Percentiles rank a stretch among this genome's conserved stretches.
phyloP scores from a whole-genome alignment of 2,888 invertebrate genomes.

The Euplexia lucipara region DNA sequence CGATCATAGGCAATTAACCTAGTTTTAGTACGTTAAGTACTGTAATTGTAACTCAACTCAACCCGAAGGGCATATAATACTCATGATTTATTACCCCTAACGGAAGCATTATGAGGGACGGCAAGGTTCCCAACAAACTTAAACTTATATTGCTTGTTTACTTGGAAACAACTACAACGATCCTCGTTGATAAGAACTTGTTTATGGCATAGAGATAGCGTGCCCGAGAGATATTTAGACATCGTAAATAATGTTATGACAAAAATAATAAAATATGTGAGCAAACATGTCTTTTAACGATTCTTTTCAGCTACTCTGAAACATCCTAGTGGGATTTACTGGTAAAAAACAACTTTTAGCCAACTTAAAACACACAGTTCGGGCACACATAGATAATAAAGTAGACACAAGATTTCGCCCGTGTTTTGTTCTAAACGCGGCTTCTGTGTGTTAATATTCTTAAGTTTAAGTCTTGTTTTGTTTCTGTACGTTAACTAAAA shows the following conservation, averaged over 20 bases:
- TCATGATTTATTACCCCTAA: constrained; percentile 30
- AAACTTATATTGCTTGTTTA: constrained; percentile 22
- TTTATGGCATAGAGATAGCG: constrained; percentile 3
- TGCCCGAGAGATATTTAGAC: not conserved
- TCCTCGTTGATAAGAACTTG: not conserved
- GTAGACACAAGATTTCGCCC: too few relatives aligned
- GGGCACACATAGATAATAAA: too few relatives aligned
- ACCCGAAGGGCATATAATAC: constrained; percentile 14
- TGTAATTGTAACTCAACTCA: constrained; percentile 26
- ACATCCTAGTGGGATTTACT: not conserved
- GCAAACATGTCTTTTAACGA: not conserved
- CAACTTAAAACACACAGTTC: too few relatives aligned
- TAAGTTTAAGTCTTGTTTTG: too few relatives aligned
- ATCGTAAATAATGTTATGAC: constrained; percentile 1
- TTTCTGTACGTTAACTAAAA: too few relatives aligned
- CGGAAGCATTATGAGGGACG: constrained; percentile 1
- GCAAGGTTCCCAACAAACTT: constrained; percentile 6
- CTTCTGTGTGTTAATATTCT: too few relatives aligned
- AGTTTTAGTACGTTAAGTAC: not conserved
- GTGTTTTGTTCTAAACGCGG: too few relatives aligned
- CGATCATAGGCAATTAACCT: not conserved
- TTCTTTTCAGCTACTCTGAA: not conserved
- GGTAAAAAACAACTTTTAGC: not conserved
- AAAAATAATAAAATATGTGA: not conserved
- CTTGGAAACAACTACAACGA: constrained; percentile 7